Evolutionary conservation across 2,888 invertebrate genomes (phyloP).

Genomic region (Lithophane socia): DNA sequence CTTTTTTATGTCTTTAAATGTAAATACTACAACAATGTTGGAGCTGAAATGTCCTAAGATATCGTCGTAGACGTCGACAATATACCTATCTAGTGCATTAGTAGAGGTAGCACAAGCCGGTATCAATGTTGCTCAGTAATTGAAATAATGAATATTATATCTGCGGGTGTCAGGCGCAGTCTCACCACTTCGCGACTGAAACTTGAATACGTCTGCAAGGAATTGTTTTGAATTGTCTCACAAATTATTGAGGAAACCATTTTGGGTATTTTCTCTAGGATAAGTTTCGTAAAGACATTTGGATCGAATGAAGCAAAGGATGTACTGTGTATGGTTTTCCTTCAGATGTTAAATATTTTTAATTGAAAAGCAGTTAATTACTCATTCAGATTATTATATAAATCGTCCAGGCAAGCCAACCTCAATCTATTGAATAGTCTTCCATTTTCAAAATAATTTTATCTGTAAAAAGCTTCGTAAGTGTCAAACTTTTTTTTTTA

Average conservation of each 20-base stretch:
- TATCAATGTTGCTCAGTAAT: conserved; percentile 42
- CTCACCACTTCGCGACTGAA: conserved; percentile 22
- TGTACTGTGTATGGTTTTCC: too few relatives aligned
- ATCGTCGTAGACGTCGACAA: conserved; percentile 7
- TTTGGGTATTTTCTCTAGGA: background rate
- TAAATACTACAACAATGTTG: background rate
- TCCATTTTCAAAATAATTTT: too few relatives aligned
- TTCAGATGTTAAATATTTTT: too few relatives aligned
- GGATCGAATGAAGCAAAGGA: background rate
- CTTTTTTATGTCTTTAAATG: background rate
- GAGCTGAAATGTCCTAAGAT: background rate
- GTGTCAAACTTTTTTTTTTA: too few relatives aligned
- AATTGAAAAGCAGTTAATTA: too few relatives aligned
- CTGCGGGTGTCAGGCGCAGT: conserved; percentile 47
- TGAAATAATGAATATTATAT: conserved; percentile 63
- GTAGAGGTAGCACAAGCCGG: conserved; percentile 3
- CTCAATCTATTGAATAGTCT: too few relatives aligned
- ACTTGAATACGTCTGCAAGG: conserved; percentile 36
- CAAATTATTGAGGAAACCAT: background rate
- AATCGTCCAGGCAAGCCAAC: too few relatives aligned
- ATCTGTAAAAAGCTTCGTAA: too few relatives aligned
- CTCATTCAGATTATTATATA: background rate
- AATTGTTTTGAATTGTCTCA: conserved; percentile 14
- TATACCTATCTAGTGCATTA: conserved; percentile 15
- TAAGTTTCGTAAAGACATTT: background rate